Percentiles rank a stretch among this genome's conserved stretches.
Evolutionary conservation across 2,113 vertebrate species (phyloP).

Genomic region (Abramis brama): DNA sequence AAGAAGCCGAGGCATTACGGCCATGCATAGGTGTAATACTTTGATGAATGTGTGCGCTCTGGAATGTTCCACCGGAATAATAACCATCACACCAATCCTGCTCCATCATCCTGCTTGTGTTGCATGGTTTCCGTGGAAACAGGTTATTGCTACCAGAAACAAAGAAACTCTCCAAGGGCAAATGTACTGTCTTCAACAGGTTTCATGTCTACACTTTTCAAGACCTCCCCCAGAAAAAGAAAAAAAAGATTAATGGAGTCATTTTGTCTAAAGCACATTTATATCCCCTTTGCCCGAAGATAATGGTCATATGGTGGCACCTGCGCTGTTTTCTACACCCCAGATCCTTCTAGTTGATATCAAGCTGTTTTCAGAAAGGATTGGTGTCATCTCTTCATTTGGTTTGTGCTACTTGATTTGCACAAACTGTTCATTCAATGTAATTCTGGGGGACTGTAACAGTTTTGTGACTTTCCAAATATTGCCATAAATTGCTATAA

Average conservation of each 20-base stretch:
- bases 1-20: slow-evolving; percentile 5
- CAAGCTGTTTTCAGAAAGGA: slow-evolving; percentile 16
- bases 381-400: neutral
- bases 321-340: slow-evolving; percentile 12
- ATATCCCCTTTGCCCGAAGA: slow-evolving; percentile 20
- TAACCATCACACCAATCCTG: slow-evolving; percentile 49
- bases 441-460: neutral
- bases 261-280: slow-evolving; percentile 55
- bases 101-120: slow-evolving; percentile 35
- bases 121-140: slow-evolving; percentile 61
- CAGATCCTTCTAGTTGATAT: slow-evolving; percentile 17
- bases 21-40: slow-evolving; percentile 25
- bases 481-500: neutral
- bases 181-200: slow-evolving; percentile 57
- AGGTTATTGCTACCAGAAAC: slow-evolving; percentile 53
- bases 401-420: neutral
- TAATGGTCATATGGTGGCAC: slow-evolving; percentile 34
- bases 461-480: neutral
- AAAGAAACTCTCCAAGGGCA: slow-evolving; percentile 60
- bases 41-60: slow-evolving; percentile 43
- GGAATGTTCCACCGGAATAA: slow-evolving; percentile 50
- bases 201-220: slow-evolving; percentile 47
- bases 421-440: neutral
- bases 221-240: slow-evolving; percentile 30
- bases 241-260: slow-evolving; percentile 50